phyloP scores from a whole-genome alignment of 2,888 invertebrate genomes.

The Lacanobia wlatinum region DNA sequence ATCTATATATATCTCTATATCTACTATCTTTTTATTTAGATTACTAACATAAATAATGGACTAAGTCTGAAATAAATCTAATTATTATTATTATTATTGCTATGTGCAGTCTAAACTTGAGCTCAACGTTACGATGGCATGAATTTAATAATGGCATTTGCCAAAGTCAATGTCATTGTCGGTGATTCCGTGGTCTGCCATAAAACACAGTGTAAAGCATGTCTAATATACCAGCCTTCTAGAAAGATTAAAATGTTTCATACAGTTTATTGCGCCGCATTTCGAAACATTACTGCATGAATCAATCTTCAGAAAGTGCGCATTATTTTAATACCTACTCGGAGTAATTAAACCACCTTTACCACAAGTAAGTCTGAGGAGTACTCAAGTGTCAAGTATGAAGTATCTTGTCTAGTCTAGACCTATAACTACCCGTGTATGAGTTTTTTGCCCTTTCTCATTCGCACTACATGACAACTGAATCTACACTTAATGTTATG shows the following conservation, averaged over 20 bases:
- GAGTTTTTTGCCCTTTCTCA: neutral
- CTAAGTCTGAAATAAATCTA: too few species aligned
- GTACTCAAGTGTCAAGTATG: slow-evolving; percentile 15
- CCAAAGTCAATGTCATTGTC: neutral
- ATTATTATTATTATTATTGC: too few species aligned
- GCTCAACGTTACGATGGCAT: too few species aligned
- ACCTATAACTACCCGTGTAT: neutral
- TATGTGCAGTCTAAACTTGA: neutral
- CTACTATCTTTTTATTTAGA: too few species aligned
- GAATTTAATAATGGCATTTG: neutral
- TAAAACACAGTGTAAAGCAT: neutral
- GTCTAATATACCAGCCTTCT: slow-evolving; percentile 11
- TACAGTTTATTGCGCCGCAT: slow-evolving; percentile 32
- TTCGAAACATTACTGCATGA: slow-evolving; percentile 16
- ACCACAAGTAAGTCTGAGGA: neutral
- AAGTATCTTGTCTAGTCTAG: neutral
- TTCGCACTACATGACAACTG: too few species aligned
- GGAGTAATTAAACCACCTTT: slow-evolving; percentile 17
- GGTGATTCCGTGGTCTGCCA: neutral
- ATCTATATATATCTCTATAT: too few species aligned
- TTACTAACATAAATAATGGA: too few species aligned
- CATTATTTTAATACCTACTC: neutral
- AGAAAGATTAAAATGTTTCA: slow-evolving; percentile 28
- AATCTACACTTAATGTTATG: neutral
- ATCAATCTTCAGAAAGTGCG: slow-evolving; percentile 32